Evolutionary conservation across 2,113 vertebrate species (phyloP).

Genomic region (Brachirus orientalis): DNA sequence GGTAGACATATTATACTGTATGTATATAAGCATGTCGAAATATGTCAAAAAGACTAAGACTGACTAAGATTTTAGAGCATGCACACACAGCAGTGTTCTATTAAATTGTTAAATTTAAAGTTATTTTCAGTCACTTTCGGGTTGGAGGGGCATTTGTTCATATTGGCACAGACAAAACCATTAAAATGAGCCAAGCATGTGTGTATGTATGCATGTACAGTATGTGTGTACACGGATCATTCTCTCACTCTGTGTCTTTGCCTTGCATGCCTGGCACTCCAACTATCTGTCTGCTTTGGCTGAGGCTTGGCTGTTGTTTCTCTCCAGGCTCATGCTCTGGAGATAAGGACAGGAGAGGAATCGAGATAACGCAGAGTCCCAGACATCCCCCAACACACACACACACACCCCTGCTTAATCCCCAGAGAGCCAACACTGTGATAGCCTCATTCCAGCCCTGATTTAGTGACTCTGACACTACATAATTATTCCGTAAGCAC

Average conservation of each 20-base stretch:
- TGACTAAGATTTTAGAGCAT: conserved; percentile 24
- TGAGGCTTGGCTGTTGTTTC: conserved; percentile 71
- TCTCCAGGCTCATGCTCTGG: conserved; percentile 71
- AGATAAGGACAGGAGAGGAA: conserved; percentile 77
- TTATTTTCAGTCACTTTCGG: conserved; percentile 21
- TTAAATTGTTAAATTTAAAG: conserved; percentile 21
- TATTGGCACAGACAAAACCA: conserved; percentile 31
- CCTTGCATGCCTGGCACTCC: conserved; percentile 74
- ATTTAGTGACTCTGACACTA: conserved; percentile 75
- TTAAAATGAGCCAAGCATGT: conserved; percentile 20
- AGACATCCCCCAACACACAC: conserved; percentile 66
- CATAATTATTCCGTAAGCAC: conserved; percentile 73
- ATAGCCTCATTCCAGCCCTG: conserved; percentile 69
- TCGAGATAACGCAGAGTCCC: conserved; percentile 68
- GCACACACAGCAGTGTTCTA: too few species aligned
- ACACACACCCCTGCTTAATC: conserved; percentile 53
- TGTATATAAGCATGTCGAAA: conserved; percentile 33
- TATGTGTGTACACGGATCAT: conserved; percentile 18
- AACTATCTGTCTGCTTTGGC: conserved; percentile 75
- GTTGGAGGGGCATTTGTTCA: conserved; percentile 32
- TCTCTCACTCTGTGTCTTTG: conserved; percentile 50
- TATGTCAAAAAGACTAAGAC: conserved; percentile 27
- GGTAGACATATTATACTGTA: too few species aligned
- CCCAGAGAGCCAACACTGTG: conserved; percentile 59
- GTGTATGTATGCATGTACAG: conserved; percentile 2